phyloP scores from a whole-genome alignment of 2,888 invertebrate genomes.

The Cryptus armator region DNA sequence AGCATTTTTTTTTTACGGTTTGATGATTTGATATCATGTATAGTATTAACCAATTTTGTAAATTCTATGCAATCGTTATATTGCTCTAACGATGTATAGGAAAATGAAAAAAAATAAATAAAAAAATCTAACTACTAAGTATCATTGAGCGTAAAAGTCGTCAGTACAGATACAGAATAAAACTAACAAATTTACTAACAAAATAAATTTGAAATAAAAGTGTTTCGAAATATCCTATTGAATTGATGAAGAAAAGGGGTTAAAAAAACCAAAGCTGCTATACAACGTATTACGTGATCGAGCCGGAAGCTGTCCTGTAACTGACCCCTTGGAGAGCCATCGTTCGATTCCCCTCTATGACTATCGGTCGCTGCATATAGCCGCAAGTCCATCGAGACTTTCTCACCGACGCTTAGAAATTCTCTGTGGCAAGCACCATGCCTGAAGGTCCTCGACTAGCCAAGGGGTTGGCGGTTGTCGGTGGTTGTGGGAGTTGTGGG shows the following conservation, averaged over 20 bases:
- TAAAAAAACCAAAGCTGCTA: not conserved
- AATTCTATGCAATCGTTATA: not conserved
- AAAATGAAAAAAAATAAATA: too few species aligned
- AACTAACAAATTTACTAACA: too few species aligned
- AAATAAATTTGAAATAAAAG: not conserved
- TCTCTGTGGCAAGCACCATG: conserved; percentile 21
- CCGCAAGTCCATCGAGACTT: conserved; percentile 37
- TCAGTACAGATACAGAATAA: too few species aligned
- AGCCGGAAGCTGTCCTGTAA: not conserved
- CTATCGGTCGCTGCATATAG: not conserved
- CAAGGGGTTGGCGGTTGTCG: conserved; percentile 23
- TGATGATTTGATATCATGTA: not conserved
- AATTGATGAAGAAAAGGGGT: not conserved
- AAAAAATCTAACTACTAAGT: not conserved
- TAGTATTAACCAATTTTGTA: not conserved
- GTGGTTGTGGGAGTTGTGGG: conserved; percentile 39
- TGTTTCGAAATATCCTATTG: not conserved
- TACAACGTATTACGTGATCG: not conserved
- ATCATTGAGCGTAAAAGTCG: not conserved
- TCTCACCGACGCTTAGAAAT: conserved; percentile 26
- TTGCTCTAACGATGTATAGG: not conserved
- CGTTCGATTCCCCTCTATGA: not conserved
- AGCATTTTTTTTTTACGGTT: not conserved
- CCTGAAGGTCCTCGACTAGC: not conserved
- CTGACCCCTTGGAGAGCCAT: not conserved